Conservation (phyloP, 1,140 invertebrate genomes). For the Drosophila sproati region DNA sequence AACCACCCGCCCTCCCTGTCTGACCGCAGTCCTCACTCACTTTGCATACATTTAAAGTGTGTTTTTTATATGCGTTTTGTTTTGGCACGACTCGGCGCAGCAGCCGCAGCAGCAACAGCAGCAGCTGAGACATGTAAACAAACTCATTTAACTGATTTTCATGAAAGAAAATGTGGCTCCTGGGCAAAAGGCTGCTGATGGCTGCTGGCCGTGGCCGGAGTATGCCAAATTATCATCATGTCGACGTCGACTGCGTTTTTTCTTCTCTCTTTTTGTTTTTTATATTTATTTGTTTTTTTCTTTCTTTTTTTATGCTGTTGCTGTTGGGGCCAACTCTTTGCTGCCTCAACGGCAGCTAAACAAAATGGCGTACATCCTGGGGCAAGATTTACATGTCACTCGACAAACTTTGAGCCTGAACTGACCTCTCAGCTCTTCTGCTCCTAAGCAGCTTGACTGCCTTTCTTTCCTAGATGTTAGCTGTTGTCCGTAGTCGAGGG, state of each 20-base stretch:
- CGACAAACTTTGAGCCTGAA: conserved; percentile 60
- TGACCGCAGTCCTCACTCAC: background rate
- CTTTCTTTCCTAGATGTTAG: conserved; percentile 9
- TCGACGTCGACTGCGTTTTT: conserved; percentile 23
- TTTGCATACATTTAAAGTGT: conserved; percentile 64
- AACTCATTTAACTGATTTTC: conserved; percentile 83
- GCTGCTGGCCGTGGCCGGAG: conserved; percentile 29
- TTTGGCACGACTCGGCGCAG: background rate
- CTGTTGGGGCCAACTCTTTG: conserved; percentile 64
- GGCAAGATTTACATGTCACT: conserved; percentile 80
- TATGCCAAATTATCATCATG: conserved; percentile 55
- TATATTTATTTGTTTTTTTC: background rate
- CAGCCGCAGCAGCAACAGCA: conserved; percentile 6
- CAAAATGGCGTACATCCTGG: conserved; percentile 68
- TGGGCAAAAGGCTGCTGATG: conserved; percentile 50
- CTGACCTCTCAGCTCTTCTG: conserved; percentile 57
- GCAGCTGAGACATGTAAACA: conserved; percentile 72
- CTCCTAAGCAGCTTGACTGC: conserved; percentile 27
- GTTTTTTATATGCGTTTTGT: conserved; percentile 44
- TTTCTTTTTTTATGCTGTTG: conserved; percentile 21
- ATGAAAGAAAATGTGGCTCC: conserved; percentile 76
- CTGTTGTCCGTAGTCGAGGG: conserved; percentile 45
- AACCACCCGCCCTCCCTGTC: background rate
- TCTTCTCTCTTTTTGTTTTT: conserved; percentile 24
- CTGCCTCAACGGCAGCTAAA: conserved; percentile 31